Evolutionary conservation across 2,113 vertebrate species (phyloP).

Genomic region (Odontophorus gujanensis): DNA sequence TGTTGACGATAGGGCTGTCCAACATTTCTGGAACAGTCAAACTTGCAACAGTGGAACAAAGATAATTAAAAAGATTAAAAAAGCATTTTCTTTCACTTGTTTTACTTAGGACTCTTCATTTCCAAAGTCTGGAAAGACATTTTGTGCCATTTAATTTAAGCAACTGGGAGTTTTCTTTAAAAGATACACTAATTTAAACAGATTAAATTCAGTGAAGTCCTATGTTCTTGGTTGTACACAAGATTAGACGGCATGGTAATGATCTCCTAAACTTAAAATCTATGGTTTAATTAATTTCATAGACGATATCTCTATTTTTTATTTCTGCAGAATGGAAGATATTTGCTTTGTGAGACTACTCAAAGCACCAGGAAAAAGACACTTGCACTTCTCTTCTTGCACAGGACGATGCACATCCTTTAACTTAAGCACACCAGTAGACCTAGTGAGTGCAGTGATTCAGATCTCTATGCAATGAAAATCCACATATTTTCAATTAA

Average conservation of each 20-base stretch:
- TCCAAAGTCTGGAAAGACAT: neutral
- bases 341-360: neutral
- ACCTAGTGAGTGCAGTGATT: neutral
- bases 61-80: neutral
- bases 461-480: neutral
- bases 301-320: neutral
- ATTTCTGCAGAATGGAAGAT: neutral
- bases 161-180: neutral
- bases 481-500: neutral
- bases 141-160: constrained; percentile 13
- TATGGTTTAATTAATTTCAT: neutral
- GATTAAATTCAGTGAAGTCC: neutral
- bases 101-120: neutral
- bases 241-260: neutral
- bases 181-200: neutral
- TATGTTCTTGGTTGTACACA: neutral
- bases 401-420: neutral
- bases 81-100: neutral
- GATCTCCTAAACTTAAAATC: constrained; percentile 1
- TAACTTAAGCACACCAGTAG: neutral
- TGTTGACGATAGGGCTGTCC: neutral
- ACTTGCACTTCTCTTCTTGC: neutral
- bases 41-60: neutral
- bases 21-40: neutral
- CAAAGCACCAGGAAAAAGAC: neutral